These are phyloP conservation scores for Agrochola litura DNA, from an alignment of 2,888 invertebrate species.

Conservation along the genomic window DNA sequence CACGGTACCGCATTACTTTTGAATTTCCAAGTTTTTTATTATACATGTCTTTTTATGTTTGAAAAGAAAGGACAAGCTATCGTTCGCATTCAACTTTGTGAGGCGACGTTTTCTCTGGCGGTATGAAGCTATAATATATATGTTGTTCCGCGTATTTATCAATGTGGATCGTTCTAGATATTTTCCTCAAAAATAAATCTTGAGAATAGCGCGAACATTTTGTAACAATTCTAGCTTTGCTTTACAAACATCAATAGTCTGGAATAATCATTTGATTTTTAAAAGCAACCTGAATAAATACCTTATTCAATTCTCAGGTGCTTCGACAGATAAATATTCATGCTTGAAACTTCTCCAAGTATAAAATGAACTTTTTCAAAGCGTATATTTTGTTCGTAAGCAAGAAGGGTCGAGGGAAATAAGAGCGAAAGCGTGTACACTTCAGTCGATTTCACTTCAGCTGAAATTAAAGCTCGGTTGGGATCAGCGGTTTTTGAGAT, in stretches of 20 bases:
- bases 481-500: slow-evolving; percentile 80
- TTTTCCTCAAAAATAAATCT: neutral
- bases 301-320: slow-evolving; percentile 51
- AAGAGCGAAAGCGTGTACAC: slow-evolving; percentile 88
- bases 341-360: slow-evolving; percentile 67
- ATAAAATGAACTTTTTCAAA: slow-evolving; percentile 71
- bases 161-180: neutral
- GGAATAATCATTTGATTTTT: slow-evolving; percentile 5
- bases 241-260: neutral
- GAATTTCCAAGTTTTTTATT: slow-evolving; percentile 47
- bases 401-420: slow-evolving; percentile 79
- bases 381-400: slow-evolving; percentile 73
- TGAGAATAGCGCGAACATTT: neutral
- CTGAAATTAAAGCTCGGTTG: slow-evolving; percentile 83
- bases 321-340: slow-evolving; percentile 70
- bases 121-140: slow-evolving; percentile 1
- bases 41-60: slow-evolving; percentile 33
- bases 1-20: slow-evolving; percentile 48
- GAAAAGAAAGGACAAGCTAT: slow-evolving; percentile 47
- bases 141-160: neutral
- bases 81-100: slow-evolving; percentile 43
- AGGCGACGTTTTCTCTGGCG: slow-evolving; percentile 8
- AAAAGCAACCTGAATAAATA: slow-evolving; percentile 21
- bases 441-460: slow-evolving; percentile 85
- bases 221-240: neutral